A percentile compares a stretch with the other conserved stretches of the same genome.
Evolutionary conservation across 1,140 invertebrate genomes (phyloP).

Genomic region (Chironomus striatipennis): DNA sequence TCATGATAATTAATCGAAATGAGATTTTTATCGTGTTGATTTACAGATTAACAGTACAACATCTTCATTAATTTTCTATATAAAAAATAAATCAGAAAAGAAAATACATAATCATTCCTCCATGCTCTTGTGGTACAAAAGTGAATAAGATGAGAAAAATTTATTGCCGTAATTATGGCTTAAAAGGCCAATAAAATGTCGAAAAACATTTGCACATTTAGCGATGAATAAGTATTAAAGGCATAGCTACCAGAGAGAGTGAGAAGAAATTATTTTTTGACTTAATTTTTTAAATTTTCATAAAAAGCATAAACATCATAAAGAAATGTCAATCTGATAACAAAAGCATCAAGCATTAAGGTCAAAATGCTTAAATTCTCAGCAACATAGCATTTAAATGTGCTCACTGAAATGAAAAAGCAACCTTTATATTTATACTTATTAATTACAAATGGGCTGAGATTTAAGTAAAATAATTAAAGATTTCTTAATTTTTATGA

Average conservation of each 20-base stretch:
- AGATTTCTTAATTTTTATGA: slow-evolving; percentile 15
- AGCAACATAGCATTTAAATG: no score
- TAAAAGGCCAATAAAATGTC: slow-evolving; percentile 7
- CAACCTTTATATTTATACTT: background rate
- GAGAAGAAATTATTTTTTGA: no score
- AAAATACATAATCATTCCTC: background rate
- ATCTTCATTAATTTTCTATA: slow-evolving; percentile 9
- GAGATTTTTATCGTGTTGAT: background rate
- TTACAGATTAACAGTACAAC: slow-evolving; percentile 13
- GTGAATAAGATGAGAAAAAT: background rate
- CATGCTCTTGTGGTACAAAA: background rate
- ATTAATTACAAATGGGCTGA: slow-evolving; percentile 5
- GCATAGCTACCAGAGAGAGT: no score
- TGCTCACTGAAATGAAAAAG: no score
- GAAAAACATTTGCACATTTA: background rate
- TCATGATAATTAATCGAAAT: slow-evolving; percentile 14
- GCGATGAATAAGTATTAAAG: background rate
- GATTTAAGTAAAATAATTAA: slow-evolving; percentile 10
- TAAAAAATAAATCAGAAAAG: background rate
- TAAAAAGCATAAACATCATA: no score
- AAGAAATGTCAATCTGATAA: no score
- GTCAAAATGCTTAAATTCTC: no score
- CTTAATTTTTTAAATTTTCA: no score
- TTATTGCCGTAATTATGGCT: slow-evolving; percentile 7
- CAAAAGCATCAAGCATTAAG: no score